Evolutionary conservation across 2,888 invertebrate genomes (phyloP), one percentile per base, ranked within the genome.

Genomic region (Apomyelois bistriatella): DNA sequence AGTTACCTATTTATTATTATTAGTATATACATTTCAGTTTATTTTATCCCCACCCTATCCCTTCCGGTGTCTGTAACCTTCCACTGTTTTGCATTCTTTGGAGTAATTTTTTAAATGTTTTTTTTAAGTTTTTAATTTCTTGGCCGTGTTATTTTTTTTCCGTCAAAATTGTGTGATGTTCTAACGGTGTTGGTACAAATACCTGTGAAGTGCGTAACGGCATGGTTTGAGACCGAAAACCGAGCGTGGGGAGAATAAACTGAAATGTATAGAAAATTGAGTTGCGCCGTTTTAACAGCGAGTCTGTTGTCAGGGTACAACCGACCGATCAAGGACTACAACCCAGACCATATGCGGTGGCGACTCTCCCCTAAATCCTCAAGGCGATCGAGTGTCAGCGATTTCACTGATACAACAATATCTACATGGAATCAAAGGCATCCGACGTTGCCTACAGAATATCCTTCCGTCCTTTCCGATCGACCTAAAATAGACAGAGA

Each of bases 1-100:
- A 83, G 76, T 79, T 82, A 82, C 81, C 79, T 80, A 72, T 83
- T 68, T 83, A 81, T 81, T 84, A 81, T 82, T 86, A 81, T 80
- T 84, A 81, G 82, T 87, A 87, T 87, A 87, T 87, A 89, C 90
- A 90, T 90, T 90, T 90, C 90, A 90, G 89, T 90, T 89, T 89
- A 88, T 88, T 88, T 88, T 74, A 68, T 63, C 65, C 72, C 72
- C 61, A 64, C 56, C 55, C 55, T 58, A 52, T 72, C 74, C 75
- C 68, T 46, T 66, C 78, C 74, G 85, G 81, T 86, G 81, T 78
- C 66, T 83, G 84, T 74, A 65, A 62, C 68, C 68, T 58, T 41
- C 52, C 62, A 65, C 62, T 76, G 72, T 77, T 76, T 68, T 79
- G 66, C 60, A 61, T 65, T 66, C 71, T 66, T 57, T 66, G 63